Evolutionary conservation across 2,797 vertebrate species (phyloP).

Genomic region (Euthynnus affinis): DNA sequence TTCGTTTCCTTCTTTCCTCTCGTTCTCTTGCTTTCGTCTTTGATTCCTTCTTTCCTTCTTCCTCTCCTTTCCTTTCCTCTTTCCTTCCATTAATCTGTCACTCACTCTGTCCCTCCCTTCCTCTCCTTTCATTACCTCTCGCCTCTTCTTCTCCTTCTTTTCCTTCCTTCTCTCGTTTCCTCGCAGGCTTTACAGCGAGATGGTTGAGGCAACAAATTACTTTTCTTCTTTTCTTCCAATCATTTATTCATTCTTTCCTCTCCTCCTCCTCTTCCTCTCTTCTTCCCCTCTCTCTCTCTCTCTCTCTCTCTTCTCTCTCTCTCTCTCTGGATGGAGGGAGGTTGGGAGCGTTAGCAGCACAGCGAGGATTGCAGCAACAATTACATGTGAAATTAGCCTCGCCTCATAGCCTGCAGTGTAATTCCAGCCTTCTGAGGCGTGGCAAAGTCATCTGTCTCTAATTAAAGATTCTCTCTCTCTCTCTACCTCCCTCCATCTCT

Average conservation of each 20-base stretch:
- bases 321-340: conserved; percentile 39
- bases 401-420: conserved; percentile 80
- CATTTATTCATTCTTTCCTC: conserved; percentile 4
- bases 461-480: conserved; percentile 80
- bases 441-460: conserved; percentile 80
- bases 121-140: neutral
- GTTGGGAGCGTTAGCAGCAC: conserved; percentile 64
- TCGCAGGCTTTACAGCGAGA: neutral
- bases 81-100: no score
- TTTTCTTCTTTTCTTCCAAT: conserved; percentile 28
- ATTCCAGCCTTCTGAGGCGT: conserved; percentile 85
- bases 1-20: no score
- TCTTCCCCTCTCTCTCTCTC: no score
- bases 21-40: no score
- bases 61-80: no score
- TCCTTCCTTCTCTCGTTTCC: neutral
- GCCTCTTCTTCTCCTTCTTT: no score
- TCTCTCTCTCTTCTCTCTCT: neutral
- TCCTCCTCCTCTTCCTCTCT: neutral
- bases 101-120: no score
- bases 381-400: conserved; percentile 84
- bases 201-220: conserved; percentile 34
- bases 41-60: no score
- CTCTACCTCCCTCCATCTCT: conserved; percentile 7
- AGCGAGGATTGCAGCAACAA: conserved; percentile 78